A percentile compares a stretch with the other conserved stretches of the same genome.
Conservation (phyloP, 2,888 invertebrate species). For the Folsomia manolachei region DNA sequence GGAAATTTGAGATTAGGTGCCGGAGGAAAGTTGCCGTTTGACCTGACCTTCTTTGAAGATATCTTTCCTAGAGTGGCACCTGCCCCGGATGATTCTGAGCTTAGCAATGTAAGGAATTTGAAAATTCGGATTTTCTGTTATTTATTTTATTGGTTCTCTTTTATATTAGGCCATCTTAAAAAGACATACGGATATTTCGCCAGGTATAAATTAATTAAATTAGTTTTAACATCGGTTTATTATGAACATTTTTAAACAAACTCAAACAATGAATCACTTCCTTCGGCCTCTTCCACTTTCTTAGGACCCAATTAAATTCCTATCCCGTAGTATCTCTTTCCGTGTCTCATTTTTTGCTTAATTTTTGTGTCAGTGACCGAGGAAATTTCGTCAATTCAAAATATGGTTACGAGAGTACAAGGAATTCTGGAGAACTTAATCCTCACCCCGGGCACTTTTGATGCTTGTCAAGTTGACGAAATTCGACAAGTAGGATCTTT, state of each 20-base stretch:
- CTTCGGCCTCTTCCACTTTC: too few relatives aligned
- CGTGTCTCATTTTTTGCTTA: too few relatives aligned
- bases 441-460: slow-evolving; percentile 88
- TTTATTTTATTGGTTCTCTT: not conserved
- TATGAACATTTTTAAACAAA: too few relatives aligned
- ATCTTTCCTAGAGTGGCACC: slow-evolving; percentile 83
- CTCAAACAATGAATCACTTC: too few relatives aligned
- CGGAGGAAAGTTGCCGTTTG: slow-evolving; percentile 68
- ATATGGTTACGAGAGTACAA: slow-evolving; percentile 92
- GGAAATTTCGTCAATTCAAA: slow-evolving; percentile 88
- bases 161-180: slow-evolving; percentile 76
- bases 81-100: slow-evolving; percentile 75
- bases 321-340: too few relatives aligned
- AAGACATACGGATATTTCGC: slow-evolving; percentile 86
- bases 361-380: too few relatives aligned
- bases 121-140: too few relatives aligned
- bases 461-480: slow-evolving; percentile 91
- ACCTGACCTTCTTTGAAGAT: slow-evolving; percentile 80
- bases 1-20: slow-evolving; percentile 34
- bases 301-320: too few relatives aligned
- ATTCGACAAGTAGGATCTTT: slow-evolving; percentile 96
- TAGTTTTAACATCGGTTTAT: too few relatives aligned
- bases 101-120: slow-evolving; percentile 69
- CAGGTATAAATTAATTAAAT: too few relatives aligned
- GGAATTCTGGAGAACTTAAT: slow-evolving; percentile 90